These are phyloP conservation scores for Sesamia nonagrioides DNA, from an alignment of 1,140 invertebrate species.

Conservation along the genomic window DNA sequence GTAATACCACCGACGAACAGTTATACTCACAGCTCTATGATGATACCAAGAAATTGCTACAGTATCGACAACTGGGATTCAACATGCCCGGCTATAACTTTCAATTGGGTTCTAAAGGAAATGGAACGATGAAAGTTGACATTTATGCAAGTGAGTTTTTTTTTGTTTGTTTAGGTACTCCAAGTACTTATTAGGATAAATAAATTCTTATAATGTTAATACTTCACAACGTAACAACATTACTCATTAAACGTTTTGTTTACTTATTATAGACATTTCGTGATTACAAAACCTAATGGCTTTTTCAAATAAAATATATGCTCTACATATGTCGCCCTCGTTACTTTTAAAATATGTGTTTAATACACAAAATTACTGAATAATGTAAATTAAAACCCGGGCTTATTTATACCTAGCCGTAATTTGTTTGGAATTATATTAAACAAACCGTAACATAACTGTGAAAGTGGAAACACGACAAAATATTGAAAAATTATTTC, in stretches of 20 bases:
- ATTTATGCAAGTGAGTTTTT: constrained; percentile 76
- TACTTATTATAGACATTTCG: too few species aligned
- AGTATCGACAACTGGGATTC: constrained; percentile 67
- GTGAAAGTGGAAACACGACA: not conserved
- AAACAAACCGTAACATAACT: too few species aligned
- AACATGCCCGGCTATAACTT: constrained; percentile 71
- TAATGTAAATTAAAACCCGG: too few species aligned
- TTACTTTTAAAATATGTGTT: too few species aligned
- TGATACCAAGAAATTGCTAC: constrained; percentile 72
- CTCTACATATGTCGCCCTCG: too few species aligned
- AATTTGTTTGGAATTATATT: too few species aligned
- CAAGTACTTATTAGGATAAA: not conserved
- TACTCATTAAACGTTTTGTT: too few species aligned
- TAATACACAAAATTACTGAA: too few species aligned
- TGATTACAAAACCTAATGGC: too few species aligned
- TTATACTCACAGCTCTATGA: constrained; percentile 73
- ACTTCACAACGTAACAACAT: not conserved
- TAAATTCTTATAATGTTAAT: not conserved
- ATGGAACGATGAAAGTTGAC: constrained; percentile 76
- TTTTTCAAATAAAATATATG: too few species aligned
- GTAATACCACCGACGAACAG: constrained; percentile 69
- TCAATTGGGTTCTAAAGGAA: constrained; percentile 68
- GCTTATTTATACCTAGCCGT: too few species aligned
- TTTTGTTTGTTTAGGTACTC: not conserved
- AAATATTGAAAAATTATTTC: not conserved